Evolutionary conservation across 2,113 vertebrate genomes (phyloP).

Genomic region (Pao palembangensis): DNA sequence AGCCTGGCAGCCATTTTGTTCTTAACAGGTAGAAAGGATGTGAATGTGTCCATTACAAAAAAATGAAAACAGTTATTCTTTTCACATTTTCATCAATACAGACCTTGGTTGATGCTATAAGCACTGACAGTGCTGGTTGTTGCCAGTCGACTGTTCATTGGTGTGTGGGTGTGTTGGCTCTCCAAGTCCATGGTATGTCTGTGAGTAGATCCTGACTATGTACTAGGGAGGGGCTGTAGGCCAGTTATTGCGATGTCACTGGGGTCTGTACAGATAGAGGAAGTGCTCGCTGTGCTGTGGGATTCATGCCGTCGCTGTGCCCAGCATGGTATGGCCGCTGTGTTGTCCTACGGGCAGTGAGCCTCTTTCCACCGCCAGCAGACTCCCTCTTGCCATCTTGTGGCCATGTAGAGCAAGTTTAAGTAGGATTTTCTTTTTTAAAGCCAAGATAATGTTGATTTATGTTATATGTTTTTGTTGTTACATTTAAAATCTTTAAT

Average conservation of each 20-base stretch:
- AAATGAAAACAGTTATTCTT: not conserved
- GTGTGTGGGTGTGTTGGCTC: conserved; percentile 48
- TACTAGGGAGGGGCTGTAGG: conserved; percentile 61
- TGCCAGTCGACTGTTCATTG: conserved; percentile 26
- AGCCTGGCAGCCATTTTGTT: conserved; percentile 18
- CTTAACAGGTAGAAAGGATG: conserved; percentile 9
- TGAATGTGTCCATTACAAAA: conserved; percentile 13
- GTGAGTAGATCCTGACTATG: conserved; percentile 52
- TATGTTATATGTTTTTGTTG: not conserved
- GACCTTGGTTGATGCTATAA: conserved; percentile 11
- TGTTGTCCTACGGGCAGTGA: conserved; percentile 53
- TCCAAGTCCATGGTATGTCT: conserved; percentile 58
- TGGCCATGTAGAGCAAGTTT: conserved; percentile 47
- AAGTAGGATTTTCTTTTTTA: not conserved
- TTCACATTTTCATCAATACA: conserved; percentile 10
- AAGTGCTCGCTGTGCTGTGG: conserved; percentile 75
- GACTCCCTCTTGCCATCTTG: conserved; percentile 70
- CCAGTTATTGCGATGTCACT: conserved; percentile 63
- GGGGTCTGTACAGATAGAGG: conserved; percentile 74
- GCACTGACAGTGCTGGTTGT: conserved; percentile 20
- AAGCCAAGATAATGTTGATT: not conserved
- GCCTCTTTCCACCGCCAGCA: conserved; percentile 36
- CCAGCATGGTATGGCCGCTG: conserved; percentile 76
- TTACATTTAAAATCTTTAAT: not conserved
- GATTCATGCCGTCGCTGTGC: conserved; percentile 71